A percentile compares a stretch with the other conserved stretches of the same genome.
phyloP scores from a whole-genome alignment of 1,140 invertebrate species.

The Formica exsecta region DNA sequence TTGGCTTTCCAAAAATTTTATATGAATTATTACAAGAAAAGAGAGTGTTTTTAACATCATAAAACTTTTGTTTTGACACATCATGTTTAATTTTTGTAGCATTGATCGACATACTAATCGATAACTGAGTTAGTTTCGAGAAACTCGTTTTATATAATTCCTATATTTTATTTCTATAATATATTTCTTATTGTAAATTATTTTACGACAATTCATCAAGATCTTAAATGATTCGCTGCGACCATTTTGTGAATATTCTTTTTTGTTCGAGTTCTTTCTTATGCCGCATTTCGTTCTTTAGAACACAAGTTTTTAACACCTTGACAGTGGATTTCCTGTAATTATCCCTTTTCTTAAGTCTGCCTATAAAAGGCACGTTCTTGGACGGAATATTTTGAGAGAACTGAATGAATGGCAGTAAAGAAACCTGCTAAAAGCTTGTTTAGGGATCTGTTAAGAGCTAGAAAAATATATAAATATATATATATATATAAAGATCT shows the following conservation, averaged over 20 bases:
- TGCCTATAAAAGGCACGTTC: not conserved
- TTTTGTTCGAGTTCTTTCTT: slow-evolving; percentile 7
- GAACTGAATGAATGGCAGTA: slow-evolving; percentile 23
- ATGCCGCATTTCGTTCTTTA: not conserved
- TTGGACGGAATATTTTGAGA: slow-evolving; percentile 31
- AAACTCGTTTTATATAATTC: not conserved
- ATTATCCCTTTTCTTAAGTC: slow-evolving; percentile 43
- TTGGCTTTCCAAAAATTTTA: too few relatives aligned
- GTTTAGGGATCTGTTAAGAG: slow-evolving; percentile 37
- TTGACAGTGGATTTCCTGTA: slow-evolving; percentile 26
- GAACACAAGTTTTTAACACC: slow-evolving; percentile 40
- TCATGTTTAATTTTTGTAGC: not conserved
- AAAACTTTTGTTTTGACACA: not conserved
- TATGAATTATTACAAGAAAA: too few relatives aligned
- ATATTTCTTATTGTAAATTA: not conserved
- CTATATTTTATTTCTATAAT: not conserved
- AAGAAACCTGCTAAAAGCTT: slow-evolving; percentile 49
- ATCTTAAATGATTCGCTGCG: not conserved
- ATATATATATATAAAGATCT: not conserved
- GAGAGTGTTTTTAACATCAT: too few relatives aligned
- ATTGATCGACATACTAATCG: not conserved
- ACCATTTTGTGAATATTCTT: slow-evolving; percentile 10
- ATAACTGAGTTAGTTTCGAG: not conserved
- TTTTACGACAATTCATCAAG: not conserved
- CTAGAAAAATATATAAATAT: not conserved